Base-by-base conservation (phyloP, 2,113 vertebrate species). In the Bettongia penicillata region DNA sequence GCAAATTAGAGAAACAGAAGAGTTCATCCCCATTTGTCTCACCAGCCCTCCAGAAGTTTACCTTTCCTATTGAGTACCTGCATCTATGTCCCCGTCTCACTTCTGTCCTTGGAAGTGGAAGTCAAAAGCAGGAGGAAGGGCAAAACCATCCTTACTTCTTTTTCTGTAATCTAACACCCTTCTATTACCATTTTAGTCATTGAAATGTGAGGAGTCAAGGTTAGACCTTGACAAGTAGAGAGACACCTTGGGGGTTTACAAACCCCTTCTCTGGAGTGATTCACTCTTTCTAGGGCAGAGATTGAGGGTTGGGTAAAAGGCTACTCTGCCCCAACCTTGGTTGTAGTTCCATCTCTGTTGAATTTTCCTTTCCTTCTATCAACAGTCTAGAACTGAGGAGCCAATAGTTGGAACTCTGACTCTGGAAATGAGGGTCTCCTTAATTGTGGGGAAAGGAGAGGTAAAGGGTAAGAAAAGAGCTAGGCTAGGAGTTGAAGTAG, bases 1-100 rank as follows among this genome's bases (percentile, higher is more conserved):
- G 90, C 43, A 77, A 77, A 93, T 48, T 6, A 94, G 23, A 94
- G 43, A 52, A 2, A 48, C 25, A 93, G 53, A 92, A 98, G 94
- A 90, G 68, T 51, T 49, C 51, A 84, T 4, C 14, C 68, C 5
- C 12, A 6, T 48, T 47, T 53, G 90, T 93, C 91, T 51, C 53
- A 43, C 3, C 28, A 51, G 89, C 28, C 93, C 50, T 26, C 48
- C 89, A 31, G 43, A n/a, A 50, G 19, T 49, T 68, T 26, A 51
- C 43, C 25, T 0, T 94, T 24, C 25, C 48, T 52, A 1, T 25
- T 57, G 90, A 19, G 26, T 37, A 47, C 51, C 50, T 48, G 47
- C 48, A 24, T 19, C 19, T 61, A 11, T 23, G 51, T 22, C 25
- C 28, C 1, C 93, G 25, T n/a, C 89, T 12, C 89, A 25, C 26